Evolutionary conservation across 1,140 invertebrate genomes (phyloP).

Genomic region (Phortica variegata): DNA sequence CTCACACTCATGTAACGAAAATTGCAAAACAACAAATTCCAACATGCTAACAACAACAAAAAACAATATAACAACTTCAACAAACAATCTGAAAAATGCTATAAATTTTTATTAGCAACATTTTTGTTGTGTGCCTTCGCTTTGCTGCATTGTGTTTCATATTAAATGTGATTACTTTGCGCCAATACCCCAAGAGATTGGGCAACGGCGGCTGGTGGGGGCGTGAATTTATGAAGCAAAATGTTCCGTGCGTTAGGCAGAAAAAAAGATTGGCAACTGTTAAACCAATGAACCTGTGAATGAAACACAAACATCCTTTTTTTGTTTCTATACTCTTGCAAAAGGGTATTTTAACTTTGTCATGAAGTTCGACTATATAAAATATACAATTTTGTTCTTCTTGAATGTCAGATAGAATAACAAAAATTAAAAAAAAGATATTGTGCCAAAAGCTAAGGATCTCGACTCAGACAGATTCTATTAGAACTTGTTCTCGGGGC

Average conservation of each 20-base stretch:
- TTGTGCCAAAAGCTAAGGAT: too few species aligned
- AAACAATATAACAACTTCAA: background rate
- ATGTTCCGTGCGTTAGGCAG: too few species aligned
- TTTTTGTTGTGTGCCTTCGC: slow-evolving; percentile 6
- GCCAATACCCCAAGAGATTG: slow-evolving; percentile 46
- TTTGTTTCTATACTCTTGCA: too few species aligned
- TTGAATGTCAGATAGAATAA: too few species aligned
- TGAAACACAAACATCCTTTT: slow-evolving; percentile 42
- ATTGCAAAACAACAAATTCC: background rate
- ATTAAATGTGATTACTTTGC: slow-evolving; percentile 52
- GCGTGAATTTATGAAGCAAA: too few species aligned
- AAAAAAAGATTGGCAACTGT: slow-evolving; percentile 13
- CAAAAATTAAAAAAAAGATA: too few species aligned
- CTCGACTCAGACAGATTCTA: too few species aligned
- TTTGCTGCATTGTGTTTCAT: slow-evolving; percentile 52
- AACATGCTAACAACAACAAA: too few species aligned
- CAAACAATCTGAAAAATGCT: background rate
- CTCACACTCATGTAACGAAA: slow-evolving; percentile 11
- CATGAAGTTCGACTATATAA: too few species aligned
- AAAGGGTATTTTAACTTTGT: too few species aligned
- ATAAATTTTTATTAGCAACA: background rate
- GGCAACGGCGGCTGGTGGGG: slow-evolving; percentile 16
- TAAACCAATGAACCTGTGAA: slow-evolving; percentile 49
- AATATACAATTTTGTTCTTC: too few species aligned
- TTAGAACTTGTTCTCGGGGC: too few species aligned